Base-by-base conservation (phyloP, 2,797 vertebrate species). In the Pogonophryne albipinna region DNA sequence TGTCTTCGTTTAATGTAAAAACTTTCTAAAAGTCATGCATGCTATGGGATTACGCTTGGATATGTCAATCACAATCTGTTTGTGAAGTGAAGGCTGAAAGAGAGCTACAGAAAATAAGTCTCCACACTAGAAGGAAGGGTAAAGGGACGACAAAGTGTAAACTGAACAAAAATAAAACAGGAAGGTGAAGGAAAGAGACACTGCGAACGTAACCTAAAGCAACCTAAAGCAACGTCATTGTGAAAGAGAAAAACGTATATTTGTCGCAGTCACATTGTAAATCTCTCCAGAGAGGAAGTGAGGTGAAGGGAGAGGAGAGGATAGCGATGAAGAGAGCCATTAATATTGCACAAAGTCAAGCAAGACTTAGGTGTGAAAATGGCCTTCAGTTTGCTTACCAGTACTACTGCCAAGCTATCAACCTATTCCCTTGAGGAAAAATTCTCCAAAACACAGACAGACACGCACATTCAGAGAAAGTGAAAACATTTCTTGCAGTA, bases 351-450 rank as follows among this genome's bases (percentile, higher is more conserved):
- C 71, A 31, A 81, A 86, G 78, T 78, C 82, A 82, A 85, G 85
- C 80, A 85, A 82, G 76, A 85, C 69, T 82, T 77, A 79, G 82
- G 85, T 89, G 86, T 66, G 78, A 89, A 89, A 89, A 89, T 85
- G 91, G 75, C 89, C 88, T 84, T 78, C 73, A 79, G 91, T 89
- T 91, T 75, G 71, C 80, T 85, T 66, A 41, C 74, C 73, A 72
- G 69, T 64, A 41, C 85, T 6, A 20, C 49, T 79, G 86, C 76
- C 72, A 75, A 88, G 68, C 71, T 82, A 83, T 85, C 74, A 83
- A 77, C 64, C 77, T 55, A 70, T 85, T 81, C 62, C 84, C 85
- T 85, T 73, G 58, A 71, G 88, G 88, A 78, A 49, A 38, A 78
- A 82, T 80, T 68, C 49, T 79, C 72, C 64, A 74, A 77, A 81